A percentile compares a stretch with the other conserved stretches of the same genome.
phyloP scores from a whole-genome alignment of 2,888 invertebrate genomes.

The Heliconius cydno region DNA sequence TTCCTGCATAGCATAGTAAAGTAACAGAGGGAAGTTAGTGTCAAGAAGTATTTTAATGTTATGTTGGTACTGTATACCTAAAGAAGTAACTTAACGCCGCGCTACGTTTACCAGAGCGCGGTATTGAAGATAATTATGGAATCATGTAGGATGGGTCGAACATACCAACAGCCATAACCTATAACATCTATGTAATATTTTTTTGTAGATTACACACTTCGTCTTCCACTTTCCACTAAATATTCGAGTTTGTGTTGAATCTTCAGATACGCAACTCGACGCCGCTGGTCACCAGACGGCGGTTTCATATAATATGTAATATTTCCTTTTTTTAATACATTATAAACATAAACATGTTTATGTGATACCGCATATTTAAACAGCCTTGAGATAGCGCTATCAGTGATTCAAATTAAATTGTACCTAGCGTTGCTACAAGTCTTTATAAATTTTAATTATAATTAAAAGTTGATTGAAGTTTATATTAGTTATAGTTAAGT shows the following conservation, averaged over 20 bases:
- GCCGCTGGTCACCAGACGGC: neutral
- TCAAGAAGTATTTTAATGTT: no score
- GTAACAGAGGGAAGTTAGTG: no score
- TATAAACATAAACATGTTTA: conserved; percentile 41
- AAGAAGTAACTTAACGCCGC: no score
- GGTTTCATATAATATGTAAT: no score
- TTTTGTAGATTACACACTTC: neutral
- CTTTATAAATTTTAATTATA: neutral
- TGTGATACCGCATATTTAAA: conserved; percentile 29
- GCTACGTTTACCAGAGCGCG: no score
- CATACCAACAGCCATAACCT: no score
- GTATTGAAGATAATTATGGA: no score
- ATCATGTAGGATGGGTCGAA: no score
- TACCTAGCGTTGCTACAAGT: neutral
- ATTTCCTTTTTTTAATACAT: neutral
- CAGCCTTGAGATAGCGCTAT: conserved; percentile 33
- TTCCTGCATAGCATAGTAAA: neutral
- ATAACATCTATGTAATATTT: no score
- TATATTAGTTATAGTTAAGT: neutral
- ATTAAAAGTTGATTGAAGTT: conserved; percentile 1
- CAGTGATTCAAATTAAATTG: conserved; percentile 13
- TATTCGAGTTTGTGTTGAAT: neutral
- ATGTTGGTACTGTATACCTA: no score
- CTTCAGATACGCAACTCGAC: neutral
- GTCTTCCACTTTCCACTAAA: neutral